Percentiles rank a stretch among this genome's conserved stretches.
phyloP scores from a whole-genome alignment of 2,888 invertebrate genomes.

The Synanthedon vespiformis region DNA sequence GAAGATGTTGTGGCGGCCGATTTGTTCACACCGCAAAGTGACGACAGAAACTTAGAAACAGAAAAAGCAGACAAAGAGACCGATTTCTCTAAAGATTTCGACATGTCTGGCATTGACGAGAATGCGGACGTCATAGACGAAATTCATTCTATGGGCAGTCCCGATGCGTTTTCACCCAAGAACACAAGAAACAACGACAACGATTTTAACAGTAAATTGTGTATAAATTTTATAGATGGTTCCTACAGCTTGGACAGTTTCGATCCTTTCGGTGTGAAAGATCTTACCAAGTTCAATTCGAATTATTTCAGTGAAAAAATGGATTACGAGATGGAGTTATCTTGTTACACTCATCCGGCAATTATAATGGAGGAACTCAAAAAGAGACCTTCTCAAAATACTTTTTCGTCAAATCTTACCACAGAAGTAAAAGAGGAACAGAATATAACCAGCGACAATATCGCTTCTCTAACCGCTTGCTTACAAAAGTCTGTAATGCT shows the following conservation, averaged over 20 bases:
- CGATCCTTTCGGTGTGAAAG: constrained; percentile 56
- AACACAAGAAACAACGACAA: constrained; percentile 9
- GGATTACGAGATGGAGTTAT: constrained; percentile 27
- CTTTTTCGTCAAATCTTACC: constrained; percentile 36
- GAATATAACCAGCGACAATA: constrained; percentile 45
- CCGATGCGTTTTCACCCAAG: constrained; percentile 32
- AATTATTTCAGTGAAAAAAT: constrained; percentile 38
- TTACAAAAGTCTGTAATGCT: constrained; percentile 76
- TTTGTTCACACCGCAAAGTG: constrained; percentile 42
- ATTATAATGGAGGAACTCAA: constrained; percentile 51
- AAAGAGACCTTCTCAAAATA: constrained; percentile 52
- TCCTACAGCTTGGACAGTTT: constrained; percentile 54
- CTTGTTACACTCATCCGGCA: constrained; percentile 50
- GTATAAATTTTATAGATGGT: constrained; percentile 61
- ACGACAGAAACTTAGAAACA: constrained; percentile 29
- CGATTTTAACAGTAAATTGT: constrained; percentile 22
- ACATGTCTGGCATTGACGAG: constrained; percentile 47
- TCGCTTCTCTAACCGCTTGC: constrained; percentile 68
- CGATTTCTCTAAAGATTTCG: constrained; percentile 45
- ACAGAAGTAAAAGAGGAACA: constrained; percentile 30
- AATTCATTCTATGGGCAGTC: constrained; percentile 18
- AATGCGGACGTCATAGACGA: constrained; percentile 24
- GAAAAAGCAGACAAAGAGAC: constrained; percentile 37
- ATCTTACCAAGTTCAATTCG: constrained; percentile 27
- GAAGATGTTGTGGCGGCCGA: constrained; percentile 43